Percentiles rank a stretch among this genome's conserved stretches.
These are phyloP conservation scores for Crotalus viridis DNA, from an alignment of 2,113 vertebrate genomes.

Conservation along the genomic window DNA sequence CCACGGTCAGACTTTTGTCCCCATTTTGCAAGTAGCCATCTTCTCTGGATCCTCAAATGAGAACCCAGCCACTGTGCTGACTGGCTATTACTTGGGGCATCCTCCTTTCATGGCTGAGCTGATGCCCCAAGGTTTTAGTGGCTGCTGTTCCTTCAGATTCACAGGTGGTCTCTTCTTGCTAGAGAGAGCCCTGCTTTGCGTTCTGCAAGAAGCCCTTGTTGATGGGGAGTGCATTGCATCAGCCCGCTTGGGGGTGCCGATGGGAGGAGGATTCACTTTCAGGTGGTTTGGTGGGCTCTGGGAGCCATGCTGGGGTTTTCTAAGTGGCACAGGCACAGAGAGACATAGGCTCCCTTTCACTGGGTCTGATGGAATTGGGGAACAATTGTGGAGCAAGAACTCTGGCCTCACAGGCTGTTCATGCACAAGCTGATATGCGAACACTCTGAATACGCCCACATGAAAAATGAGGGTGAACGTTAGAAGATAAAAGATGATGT, in stretches of 20 bases:
- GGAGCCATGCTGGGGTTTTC: not conserved
- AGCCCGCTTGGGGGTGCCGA: fast-evolving
- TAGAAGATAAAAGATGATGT: not conserved
- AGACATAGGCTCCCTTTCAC: not conserved
- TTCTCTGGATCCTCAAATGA: not conserved
- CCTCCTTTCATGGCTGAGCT: not conserved
- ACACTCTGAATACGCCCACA: not conserved
- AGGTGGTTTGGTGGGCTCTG: not conserved
- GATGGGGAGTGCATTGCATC: not conserved
- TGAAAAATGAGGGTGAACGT: not conserved
- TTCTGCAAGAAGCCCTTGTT: not conserved
- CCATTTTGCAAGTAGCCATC: not conserved
- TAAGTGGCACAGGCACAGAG: not conserved
- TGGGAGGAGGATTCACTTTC: not conserved
- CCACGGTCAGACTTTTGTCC: not conserved
- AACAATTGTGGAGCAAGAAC: not conserved
- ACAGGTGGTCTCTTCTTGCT: not conserved
- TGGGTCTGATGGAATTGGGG: not conserved
- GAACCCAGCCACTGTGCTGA: not conserved
- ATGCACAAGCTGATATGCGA: not conserved
- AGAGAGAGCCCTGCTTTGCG: not conserved
- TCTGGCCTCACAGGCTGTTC: not conserved
- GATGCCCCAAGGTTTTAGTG: not conserved
- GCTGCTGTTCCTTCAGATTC: not conserved
- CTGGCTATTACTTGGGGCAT: not conserved